Conservation (phyloP, 2,797 vertebrate species). For the Carduelis carduelis region DNA sequence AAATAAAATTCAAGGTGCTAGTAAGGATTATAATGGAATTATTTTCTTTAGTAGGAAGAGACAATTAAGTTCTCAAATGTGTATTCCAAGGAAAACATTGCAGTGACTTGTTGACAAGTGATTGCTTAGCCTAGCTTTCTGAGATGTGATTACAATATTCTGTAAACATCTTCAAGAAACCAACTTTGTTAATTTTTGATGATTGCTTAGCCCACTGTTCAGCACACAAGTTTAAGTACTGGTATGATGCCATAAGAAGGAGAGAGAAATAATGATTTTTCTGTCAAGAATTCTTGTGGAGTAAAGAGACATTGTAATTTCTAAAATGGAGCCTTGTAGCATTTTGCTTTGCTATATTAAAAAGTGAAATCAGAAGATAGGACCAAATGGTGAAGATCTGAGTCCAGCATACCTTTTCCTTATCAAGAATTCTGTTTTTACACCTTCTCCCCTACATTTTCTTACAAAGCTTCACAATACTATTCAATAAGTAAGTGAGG, state of each 20-base stretch:
- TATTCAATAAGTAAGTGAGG: background rate
- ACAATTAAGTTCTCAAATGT: background rate
- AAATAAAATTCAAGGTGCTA: background rate
- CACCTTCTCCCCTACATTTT: background rate
- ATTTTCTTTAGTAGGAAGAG: background rate
- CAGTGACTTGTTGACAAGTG: background rate
- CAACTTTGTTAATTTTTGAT: background rate
- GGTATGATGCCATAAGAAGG: background rate
- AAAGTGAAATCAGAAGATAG: background rate
- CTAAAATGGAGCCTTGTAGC: background rate
- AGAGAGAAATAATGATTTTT: background rate
- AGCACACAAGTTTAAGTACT: background rate
- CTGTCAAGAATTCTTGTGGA: background rate
- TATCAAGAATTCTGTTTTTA: background rate
- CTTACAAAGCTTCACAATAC: background rate
- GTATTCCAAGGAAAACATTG: background rate
- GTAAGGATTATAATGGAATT: background rate
- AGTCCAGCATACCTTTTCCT: background rate
- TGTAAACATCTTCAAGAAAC: background rate
- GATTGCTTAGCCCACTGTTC: background rate
- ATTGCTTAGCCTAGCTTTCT: background rate
- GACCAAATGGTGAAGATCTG: background rate
- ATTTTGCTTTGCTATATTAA: background rate
- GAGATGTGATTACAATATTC: background rate
- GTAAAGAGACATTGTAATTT: background rate